These are phyloP conservation scores for Pterocles orientalis DNA, from an alignment of 2,113 vertebrate genomes.

Conservation along the genomic window DNA sequence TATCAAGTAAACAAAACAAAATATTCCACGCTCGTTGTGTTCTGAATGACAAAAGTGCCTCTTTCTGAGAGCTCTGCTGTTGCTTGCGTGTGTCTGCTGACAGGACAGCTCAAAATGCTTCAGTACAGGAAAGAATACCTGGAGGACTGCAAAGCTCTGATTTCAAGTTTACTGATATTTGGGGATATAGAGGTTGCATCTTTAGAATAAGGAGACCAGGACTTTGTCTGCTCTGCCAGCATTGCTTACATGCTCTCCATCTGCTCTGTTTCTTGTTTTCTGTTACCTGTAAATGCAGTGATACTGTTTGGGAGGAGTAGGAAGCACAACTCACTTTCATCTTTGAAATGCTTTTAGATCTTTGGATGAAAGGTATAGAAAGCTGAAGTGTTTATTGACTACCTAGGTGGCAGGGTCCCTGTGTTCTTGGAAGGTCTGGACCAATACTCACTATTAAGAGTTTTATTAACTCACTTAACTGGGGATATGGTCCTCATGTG, in stretches of 20 bases:
- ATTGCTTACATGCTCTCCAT: not conserved
- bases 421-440: not conserved
- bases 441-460: not conserved
- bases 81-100: not conserved
- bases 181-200: not conserved
- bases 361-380: not conserved
- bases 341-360: not conserved
- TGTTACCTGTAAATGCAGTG: not conserved
- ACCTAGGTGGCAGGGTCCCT: not conserved
- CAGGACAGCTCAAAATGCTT: not conserved
- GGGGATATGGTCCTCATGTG: not conserved
- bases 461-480: not conserved
- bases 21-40: not conserved
- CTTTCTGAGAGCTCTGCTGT: not conserved
- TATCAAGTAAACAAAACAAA: conserved; percentile 46
- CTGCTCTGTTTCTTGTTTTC: not conserved
- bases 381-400: not conserved
- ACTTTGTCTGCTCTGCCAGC: not conserved
- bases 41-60: conserved; percentile 23
- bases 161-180: not conserved
- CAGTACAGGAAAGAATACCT: not conserved
- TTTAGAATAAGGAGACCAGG: not conserved
- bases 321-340: not conserved
- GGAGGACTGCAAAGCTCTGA: not conserved
- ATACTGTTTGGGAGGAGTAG: not conserved